Conservation (phyloP, 2,888 invertebrate species). For the Coelogynopora nodosa region DNA sequence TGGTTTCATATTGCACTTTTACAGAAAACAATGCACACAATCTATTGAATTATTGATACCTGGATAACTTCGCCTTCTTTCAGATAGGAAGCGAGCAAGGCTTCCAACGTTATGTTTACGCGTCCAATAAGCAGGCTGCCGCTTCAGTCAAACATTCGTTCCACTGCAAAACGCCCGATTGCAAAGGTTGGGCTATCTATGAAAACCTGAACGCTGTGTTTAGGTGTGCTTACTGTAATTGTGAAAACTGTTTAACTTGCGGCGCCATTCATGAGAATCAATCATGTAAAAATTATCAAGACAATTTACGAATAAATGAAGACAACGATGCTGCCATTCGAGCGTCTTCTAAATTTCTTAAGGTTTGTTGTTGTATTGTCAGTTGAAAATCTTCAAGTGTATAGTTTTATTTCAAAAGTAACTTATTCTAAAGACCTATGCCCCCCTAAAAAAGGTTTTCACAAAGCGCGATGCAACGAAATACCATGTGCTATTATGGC, state of each 20-base stretch:
- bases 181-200: constrained; percentile 81
- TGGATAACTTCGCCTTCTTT: background rate
- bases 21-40: too few relatives aligned
- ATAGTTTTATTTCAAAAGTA: too few relatives aligned
- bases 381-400: too few relatives aligned
- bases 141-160: constrained; percentile 74
- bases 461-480: too few relatives aligned
- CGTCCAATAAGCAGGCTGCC: constrained; percentile 76
- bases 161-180: constrained; percentile 84
- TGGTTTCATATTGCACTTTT: too few relatives aligned
- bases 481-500: too few relatives aligned
- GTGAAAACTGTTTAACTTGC: constrained; percentile 78
- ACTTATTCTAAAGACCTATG: too few relatives aligned
- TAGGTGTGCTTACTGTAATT: constrained; percentile 76
- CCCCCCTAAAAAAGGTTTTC: too few relatives aligned
- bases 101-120: background rate
- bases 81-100: background rate
- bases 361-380: too few relatives aligned
- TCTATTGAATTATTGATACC: background rate
- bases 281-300: constrained; percentile 78
- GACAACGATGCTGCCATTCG: constrained; percentile 68
- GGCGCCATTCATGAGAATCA: constrained; percentile 77
- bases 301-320: constrained; percentile 67
- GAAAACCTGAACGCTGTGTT: constrained; percentile 81
- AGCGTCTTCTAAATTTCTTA: too few relatives aligned